These are phyloP conservation scores for Eurois occulta DNA, from an alignment of 2,888 invertebrate species.

Conservation along the genomic window DNA sequence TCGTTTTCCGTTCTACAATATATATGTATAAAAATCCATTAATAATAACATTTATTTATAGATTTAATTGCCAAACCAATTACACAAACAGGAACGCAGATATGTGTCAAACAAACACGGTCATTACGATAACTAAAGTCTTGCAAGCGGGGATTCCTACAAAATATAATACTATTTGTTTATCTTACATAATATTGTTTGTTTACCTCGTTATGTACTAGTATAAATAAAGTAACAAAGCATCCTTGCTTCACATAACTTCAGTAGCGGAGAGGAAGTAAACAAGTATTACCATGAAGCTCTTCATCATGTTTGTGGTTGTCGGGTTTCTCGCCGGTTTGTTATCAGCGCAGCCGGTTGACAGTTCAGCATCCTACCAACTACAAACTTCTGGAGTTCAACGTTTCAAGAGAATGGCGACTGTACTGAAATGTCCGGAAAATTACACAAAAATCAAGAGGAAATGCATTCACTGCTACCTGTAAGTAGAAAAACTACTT, in stretches of 20 bases:
- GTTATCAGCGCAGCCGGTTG: conserved; percentile 4
- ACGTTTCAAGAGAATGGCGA: conserved; percentile 1
- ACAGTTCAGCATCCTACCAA: background rate
- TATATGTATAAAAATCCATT: background rate
- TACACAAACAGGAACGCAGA: background rate
- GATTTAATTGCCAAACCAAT: background rate
- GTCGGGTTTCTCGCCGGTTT: background rate
- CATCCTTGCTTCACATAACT: background rate
- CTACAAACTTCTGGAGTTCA: background rate
- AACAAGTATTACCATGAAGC: conserved; percentile 4
- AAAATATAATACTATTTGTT: conserved; percentile 1
- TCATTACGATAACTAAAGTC: background rate
- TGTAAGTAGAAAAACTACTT: background rate
- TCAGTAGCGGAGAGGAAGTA: background rate
- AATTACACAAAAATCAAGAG: background rate
- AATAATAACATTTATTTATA: background rate
- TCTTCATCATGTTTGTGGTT: background rate
- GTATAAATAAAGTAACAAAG: background rate
- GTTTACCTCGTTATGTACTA: background rate
- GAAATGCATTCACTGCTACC: conserved; percentile 2
- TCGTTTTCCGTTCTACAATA: background rate
- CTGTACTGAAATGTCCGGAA: background rate
- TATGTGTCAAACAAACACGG: background rate
- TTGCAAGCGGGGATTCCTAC: background rate
- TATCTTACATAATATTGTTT: background rate